Base-by-base conservation (phyloP, 2,888 invertebrate species). In the Himalopsyche tibetana region DNA sequence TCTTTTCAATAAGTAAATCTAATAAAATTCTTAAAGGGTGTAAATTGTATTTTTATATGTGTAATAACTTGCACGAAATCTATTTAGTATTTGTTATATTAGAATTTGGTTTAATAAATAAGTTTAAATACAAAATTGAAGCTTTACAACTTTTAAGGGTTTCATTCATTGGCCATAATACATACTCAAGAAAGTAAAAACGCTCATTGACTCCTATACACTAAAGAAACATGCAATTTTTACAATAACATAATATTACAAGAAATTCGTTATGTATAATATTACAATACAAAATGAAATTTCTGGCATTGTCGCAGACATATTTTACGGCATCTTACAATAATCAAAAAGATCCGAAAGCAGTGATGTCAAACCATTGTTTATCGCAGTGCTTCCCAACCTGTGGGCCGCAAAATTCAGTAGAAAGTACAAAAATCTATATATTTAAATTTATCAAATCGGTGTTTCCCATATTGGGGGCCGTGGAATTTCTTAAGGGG, bases 231-330 rank as follows among this genome's bases (percentile, higher is more conserved):
- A 63, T 28, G 63, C 63, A 63, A 63, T 19, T 63, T 19, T 56
- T 63, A 19, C 28, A 19, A 63, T 8, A 28, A 9, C 5, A 63
- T 19, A 3, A 63, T 63, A 63, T 63, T 19, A 28, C n/a, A 63
- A 63, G 63, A 63, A 63, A 63, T 63, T 63, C 15, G 63, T 63
- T 63, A 19, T 19, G 63, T 19, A 63, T 19, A 19, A 63, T 63
- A 63, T 19, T 19, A 63, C 63, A 28, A 51, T 51, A 51, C 15
- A 63, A 19, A 19, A 63, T 63, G 8, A n/a, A 63, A 9, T 63
- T 19, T 63, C 8, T 19, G 1, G 1, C 63, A 4, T 63, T 63
- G 63, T 63, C 19, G 63, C 63, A 3, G 63, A 6, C 4, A 63
- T 5, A 63, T 63, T 63, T 63, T 63, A 28, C 63, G 19, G 28